phyloP scores from a whole-genome alignment of 1,140 invertebrate genomes.

The Trinorchestia longiramus region DNA sequence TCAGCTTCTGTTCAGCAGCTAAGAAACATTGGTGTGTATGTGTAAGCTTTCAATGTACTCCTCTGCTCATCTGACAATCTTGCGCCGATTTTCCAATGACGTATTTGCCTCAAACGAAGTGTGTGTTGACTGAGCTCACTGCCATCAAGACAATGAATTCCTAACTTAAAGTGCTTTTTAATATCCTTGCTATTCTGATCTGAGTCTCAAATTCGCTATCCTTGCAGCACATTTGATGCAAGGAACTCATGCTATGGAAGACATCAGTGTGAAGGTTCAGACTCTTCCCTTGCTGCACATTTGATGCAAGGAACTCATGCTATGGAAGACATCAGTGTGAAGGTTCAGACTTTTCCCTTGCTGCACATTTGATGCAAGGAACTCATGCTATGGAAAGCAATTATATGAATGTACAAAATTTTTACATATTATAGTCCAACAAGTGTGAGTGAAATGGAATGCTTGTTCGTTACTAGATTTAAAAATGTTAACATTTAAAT shows the following conservation, averaged over 20 bases:
- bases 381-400: too few species aligned
- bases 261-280: neutral
- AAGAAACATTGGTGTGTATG: neutral
- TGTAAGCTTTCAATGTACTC: neutral
- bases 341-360: too few species aligned
- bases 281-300: too few species aligned
- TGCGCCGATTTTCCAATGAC: neutral
- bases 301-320: neutral
- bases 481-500: neutral
- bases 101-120: neutral
- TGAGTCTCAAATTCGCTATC: neutral
- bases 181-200: neutral
- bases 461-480: neutral
- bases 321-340: neutral
- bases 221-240: neutral
- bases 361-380: too few species aligned
- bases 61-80: neutral
- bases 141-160: constrained; percentile 35
- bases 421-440: neutral
- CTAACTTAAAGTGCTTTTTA: neutral
- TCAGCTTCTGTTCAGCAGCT: neutral
- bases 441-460: neutral
- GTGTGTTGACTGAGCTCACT: neutral
- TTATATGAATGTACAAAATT: neutral
- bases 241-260: neutral